phyloP scores from a whole-genome alignment of 2,888 invertebrate species.

The Anorthoa munda region DNA sequence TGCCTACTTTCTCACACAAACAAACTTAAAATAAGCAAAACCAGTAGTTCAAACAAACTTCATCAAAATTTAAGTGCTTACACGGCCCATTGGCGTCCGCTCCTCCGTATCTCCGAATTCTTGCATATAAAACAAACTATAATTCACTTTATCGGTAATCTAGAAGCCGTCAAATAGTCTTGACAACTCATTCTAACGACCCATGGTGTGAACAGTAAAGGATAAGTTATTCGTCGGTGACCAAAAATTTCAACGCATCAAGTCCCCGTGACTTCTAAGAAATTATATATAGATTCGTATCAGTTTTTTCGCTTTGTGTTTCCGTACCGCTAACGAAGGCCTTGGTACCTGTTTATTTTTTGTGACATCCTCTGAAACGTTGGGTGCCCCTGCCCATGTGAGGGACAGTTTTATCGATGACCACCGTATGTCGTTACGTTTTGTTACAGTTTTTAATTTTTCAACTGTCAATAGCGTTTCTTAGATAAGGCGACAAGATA shows the following conservation, averaged over 20 bases:
- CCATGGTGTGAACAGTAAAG: conserved; percentile 87
- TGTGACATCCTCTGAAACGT: conserved; percentile 75
- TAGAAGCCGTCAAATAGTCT: conserved; percentile 78
- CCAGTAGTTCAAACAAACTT: conserved; percentile 63
- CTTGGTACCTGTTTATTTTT: conserved; percentile 85
- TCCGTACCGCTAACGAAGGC: conserved; percentile 87
- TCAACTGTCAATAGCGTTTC: conserved; percentile 67
- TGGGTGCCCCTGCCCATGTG: conserved; percentile 79
- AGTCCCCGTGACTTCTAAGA: conserved; percentile 85
- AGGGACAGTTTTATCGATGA: conserved; percentile 87
- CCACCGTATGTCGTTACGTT: conserved; percentile 84
- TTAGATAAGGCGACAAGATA: conserved; percentile 38
- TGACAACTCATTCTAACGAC: conserved; percentile 86
- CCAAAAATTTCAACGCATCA: conserved; percentile 81
- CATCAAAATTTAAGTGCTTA: conserved; percentile 73
- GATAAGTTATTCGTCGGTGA: conserved; percentile 84
- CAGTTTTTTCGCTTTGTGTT: conserved; percentile 84
- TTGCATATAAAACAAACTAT: conserved; percentile 83
- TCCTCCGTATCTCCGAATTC: conserved; percentile 82
- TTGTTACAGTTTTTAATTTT: conserved; percentile 76
- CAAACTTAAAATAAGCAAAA: conserved; percentile 46
- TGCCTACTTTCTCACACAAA: conserved; percentile 23
- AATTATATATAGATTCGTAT: conserved; percentile 87
- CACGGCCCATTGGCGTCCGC: conserved; percentile 84
- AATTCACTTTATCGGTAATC: conserved; percentile 82